A percentile compares a stretch with the other conserved stretches of the same genome.
Conservation (phyloP, 1,140 invertebrate species). For the Phymastichus coffea region DNA sequence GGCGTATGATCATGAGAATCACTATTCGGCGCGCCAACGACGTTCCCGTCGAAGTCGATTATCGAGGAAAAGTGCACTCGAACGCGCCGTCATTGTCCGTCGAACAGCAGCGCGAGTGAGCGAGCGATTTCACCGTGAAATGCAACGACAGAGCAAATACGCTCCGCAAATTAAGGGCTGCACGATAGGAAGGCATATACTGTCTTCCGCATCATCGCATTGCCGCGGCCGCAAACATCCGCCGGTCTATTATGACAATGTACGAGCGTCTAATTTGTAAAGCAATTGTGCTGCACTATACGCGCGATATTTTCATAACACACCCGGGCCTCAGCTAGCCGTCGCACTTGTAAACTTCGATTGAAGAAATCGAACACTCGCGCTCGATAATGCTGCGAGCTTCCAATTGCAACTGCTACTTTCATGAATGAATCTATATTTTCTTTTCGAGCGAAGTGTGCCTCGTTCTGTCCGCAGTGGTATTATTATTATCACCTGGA, state of each 20-base stretch:
- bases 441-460: too few relatives aligned
- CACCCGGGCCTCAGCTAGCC: too few relatives aligned
- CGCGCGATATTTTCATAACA: conserved; percentile 28
- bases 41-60: too few relatives aligned
- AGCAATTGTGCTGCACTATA: conserved; percentile 18
- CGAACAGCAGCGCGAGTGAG: neutral
- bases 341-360: conserved; percentile 3
- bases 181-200: neutral
- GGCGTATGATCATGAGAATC: too few relatives aligned
- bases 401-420: too few relatives aligned
- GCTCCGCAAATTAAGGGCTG: neutral
- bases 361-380: conserved; percentile 26
- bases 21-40: too few relatives aligned
- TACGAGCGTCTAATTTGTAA: conserved; percentile 27
- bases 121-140: neutral
- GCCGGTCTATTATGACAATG: conserved; percentile 27
- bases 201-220: conserved; percentile 10
- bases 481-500: too few relatives aligned
- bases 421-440: too few relatives aligned
- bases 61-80: too few relatives aligned
- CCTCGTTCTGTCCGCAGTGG: too few relatives aligned
- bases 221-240: conserved; percentile 14
- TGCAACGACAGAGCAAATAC: neutral
- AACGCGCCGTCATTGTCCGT: neutral
- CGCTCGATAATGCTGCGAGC: conserved; percentile 15